Base-by-base conservation (phyloP, 1,140 invertebrate genomes). In the Drosophila bifasciata region DNA sequence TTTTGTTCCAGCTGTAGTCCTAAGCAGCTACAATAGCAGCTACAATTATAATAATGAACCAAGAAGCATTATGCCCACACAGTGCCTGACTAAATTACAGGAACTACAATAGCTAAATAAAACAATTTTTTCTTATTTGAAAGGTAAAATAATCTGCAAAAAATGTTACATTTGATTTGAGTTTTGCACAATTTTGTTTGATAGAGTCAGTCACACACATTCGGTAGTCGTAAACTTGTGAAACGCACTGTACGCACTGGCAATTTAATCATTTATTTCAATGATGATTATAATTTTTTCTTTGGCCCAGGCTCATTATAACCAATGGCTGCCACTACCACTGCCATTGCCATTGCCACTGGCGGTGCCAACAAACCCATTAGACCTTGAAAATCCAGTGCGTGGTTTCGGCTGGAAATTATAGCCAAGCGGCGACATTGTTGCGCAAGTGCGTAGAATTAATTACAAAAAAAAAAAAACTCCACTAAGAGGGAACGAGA, bases 381-480 rank as follows among this genome's bases (percentile, higher is more conserved):
- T 88, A 88, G 83, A 88, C 83, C 83, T 88, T 88, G 83, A 88
- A 88, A 76, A 71, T 64, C 25, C 58, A 60, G 62, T 80, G 51
- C 60, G 57, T 63, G 57, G 61, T 76, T 62, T 80, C 75, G 67
- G 71, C 53, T 73, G 53, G 58, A 85, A 84, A 76, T 76, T 76
- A 79, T 58, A 63, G 77, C 68, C 67, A 62, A 69, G 50, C 55
- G 66, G 32, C 70, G 74, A 86, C 75, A 84, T 69, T 77, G 61
- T 84, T 83, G 75, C 51, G 75, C 81, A 80, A 86, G 83, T 86
- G 77, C 78, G 78, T 88, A 74, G 70, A 83, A 88, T 88, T 86
- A 88, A 79, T 84, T 79, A 83, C 75, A 57, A 75, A 71, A 74
- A 60, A 71, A 60, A 44, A 41, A 44, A 57, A 19, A 25, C 25